A percentile compares a stretch with the other conserved stretches of the same genome.
Evolutionary conservation across 1,140 invertebrate genomes (phyloP).

Genomic region (Calliopsis andreniformis): DNA sequence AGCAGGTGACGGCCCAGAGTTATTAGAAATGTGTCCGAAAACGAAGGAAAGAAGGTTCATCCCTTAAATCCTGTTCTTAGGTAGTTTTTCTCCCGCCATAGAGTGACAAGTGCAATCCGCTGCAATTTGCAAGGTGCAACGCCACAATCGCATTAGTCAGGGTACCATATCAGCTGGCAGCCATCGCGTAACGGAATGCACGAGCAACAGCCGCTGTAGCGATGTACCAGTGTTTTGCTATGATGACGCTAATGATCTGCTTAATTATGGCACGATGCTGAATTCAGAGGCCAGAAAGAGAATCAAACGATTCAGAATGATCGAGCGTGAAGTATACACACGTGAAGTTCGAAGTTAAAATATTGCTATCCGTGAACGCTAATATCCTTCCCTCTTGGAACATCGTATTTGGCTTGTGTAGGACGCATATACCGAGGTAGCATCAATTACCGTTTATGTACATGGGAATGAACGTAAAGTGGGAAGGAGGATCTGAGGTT

Average conservation of each 20-base stretch:
- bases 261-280: conserved; percentile 76
- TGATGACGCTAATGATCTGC: conserved; percentile 80
- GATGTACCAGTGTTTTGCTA: conserved; percentile 72
- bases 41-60: conserved; percentile 39
- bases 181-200: conserved; percentile 79
- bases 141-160: conserved; percentile 78
- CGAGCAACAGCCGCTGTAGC: conserved; percentile 67
- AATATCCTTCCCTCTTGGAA: too few relatives aligned
- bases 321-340: background rate
- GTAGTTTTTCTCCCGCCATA: conserved; percentile 69
- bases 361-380: too few relatives aligned
- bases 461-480: too few relatives aligned
- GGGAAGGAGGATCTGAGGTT: too few relatives aligned
- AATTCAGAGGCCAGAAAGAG: conserved; percentile 19
- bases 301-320: conserved; percentile 14
- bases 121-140: conserved; percentile 81
- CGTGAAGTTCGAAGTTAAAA: too few relatives aligned
- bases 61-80: conserved; percentile 70
- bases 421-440: too few relatives aligned
- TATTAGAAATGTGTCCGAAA: conserved; percentile 59
- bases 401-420: too few relatives aligned
- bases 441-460: too few relatives aligned
- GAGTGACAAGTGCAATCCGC: conserved; percentile 52
- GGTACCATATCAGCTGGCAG: conserved; percentile 76
- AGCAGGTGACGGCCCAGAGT: conserved; percentile 48